Conservation (phyloP, 2,113 vertebrate species). For the Oryzias woworae region DNA sequence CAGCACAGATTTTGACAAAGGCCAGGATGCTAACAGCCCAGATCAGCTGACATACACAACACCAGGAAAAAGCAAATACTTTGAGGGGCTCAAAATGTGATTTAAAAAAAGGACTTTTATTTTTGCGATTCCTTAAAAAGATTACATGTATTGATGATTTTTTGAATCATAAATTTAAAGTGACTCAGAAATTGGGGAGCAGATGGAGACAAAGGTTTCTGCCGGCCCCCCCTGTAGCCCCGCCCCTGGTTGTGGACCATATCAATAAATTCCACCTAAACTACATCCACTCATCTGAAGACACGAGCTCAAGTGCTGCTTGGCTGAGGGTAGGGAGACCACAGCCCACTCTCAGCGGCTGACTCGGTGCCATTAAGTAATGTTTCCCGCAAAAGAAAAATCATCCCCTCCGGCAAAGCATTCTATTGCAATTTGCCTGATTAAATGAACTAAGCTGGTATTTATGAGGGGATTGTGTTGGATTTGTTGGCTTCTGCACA, state of each 20-base stretch:
- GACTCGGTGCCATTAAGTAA: conserved; percentile 64
- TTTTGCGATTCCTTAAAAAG: too few relatives aligned
- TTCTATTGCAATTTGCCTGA: conserved; percentile 67
- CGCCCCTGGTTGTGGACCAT: too few relatives aligned
- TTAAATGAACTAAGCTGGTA: conserved; percentile 63
- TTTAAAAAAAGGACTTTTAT: background rate
- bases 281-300: background rate
- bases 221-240: too few relatives aligned
- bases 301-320: conserved; percentile 15
- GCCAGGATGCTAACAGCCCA: too few relatives aligned
- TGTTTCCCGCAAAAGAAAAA: conserved; percentile 56
- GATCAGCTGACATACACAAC: too few relatives aligned
- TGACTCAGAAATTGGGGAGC: too few relatives aligned
- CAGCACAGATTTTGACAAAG: background rate
- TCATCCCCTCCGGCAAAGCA: conserved; percentile 31
- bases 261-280: background rate
- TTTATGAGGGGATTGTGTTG: conserved; percentile 58
- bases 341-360: conserved; percentile 17
- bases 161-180: too few relatives aligned
- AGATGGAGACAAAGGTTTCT: too few relatives aligned
- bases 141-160: too few relatives aligned
- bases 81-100: background rate
- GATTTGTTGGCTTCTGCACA: conserved; percentile 61
- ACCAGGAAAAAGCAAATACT: too few relatives aligned
- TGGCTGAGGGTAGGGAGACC: conserved; percentile 24